These are phyloP conservation scores for Etia nguti DNA, from an alignment of 2,113 vertebrate species.

Conservation along the genomic window DNA sequence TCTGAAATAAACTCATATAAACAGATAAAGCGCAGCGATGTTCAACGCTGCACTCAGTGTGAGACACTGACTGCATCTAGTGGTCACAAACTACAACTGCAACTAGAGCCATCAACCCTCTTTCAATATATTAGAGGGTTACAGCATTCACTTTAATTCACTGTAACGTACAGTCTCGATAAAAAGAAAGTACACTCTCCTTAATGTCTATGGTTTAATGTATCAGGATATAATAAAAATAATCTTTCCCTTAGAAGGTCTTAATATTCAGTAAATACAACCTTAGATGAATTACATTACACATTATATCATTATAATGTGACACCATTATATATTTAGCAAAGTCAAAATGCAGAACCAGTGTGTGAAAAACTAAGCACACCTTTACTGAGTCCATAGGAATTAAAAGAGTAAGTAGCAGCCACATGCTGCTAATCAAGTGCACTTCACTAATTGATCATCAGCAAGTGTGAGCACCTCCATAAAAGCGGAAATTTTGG, in stretches of 20 bases:
- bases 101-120: neutral
- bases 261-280: neutral
- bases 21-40: neutral
- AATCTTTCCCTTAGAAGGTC: neutral
- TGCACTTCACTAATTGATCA: neutral
- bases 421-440: neutral
- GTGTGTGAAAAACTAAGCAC: neutral
- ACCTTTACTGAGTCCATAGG: neutral
- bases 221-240: neutral
- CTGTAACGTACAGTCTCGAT: neutral
- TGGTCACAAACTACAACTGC: conserved; percentile 27
- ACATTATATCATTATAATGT: neutral
- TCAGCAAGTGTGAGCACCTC: neutral
- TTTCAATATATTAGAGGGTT: neutral
- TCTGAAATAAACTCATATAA: neutral
- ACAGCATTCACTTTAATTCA: neutral
- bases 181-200: neutral
- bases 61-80: conserved; percentile 45
- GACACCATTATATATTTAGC: neutral
- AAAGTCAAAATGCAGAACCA: neutral
- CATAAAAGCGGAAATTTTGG: neutral
- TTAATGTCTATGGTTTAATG: neutral
- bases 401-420: neutral
- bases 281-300: neutral
- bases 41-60: neutral